Percentiles rank a stretch among this genome's conserved stretches.
Evolutionary conservation across 1,140 invertebrate species (phyloP).

Genomic region (Littorina saxatilis): DNA sequence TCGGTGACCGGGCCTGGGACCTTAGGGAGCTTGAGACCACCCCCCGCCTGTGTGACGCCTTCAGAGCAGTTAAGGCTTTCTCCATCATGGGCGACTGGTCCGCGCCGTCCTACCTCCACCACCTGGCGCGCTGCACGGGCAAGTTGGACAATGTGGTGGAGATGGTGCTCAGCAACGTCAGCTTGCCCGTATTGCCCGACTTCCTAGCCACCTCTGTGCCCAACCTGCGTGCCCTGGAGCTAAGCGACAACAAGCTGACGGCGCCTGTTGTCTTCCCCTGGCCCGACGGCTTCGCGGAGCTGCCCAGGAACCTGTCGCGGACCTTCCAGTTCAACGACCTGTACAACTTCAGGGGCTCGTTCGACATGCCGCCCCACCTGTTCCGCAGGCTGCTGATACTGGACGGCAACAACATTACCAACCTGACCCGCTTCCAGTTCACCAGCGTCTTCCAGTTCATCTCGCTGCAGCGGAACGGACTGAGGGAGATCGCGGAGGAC

Average conservation of each 20-base stretch:
- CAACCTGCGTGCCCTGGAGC: constrained; percentile 54
- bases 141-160: constrained; percentile 40
- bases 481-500: constrained; percentile 34
- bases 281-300: constrained; percentile 23
- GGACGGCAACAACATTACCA: constrained; percentile 49
- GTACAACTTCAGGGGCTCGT: constrained; percentile 40
- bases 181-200: constrained; percentile 38
- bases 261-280: constrained; percentile 54
- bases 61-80: constrained; percentile 27
- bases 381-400: constrained; percentile 47
- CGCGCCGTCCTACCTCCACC: background rate
- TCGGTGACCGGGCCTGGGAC: background rate
- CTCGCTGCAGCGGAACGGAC: constrained; percentile 43
- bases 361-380: constrained; percentile 46
- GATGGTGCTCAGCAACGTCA: constrained; percentile 42
- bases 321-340: constrained; percentile 47
- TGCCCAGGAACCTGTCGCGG: constrained; percentile 48
- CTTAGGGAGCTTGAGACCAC: background rate
- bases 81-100: constrained; percentile 8
- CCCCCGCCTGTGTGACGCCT: background rate
- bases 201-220: constrained; percentile 47
- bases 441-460: constrained; percentile 53
- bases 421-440: constrained; percentile 48
- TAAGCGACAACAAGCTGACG: constrained; percentile 50
- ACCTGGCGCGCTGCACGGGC: background rate